Evolutionary conservation across 2,888 invertebrate species (phyloP), one percentile per base, ranked within the genome.

Genomic region (Lordiphosa andalusiaca): DNA sequence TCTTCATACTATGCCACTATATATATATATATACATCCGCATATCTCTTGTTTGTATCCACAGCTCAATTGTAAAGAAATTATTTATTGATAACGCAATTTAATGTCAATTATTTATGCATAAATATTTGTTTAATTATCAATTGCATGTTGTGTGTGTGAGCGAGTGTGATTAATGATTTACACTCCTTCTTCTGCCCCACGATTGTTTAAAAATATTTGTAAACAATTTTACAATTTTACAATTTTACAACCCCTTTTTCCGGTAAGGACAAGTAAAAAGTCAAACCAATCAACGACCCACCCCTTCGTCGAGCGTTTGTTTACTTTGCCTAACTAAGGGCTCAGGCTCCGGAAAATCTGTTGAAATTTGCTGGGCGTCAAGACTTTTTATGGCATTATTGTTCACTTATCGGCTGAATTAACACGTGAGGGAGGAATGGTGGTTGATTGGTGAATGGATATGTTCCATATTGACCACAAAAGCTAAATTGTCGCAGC

Each of bases 391-490:
- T 62, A 71, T 66, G 70, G 57, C 64, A 86, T 87, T 87, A 86
- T 81, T 88, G 87, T 77, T 73, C 85, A 87, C 83, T 88, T 88
- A 87, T 83, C 86, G 85, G 77, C 74, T 87, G 87, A 86, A 88
- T 86, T 86, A 85, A 77, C 86, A 84, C 82, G 71, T 12, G 33
- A 21, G 39, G 49, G 53, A 52, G 62, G 76, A 57, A 53, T 48
- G 58, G 13, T 21, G 30, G 33, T 52, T 62, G 67, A 57, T 53
- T 53, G 52, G 12, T 23, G 19, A 19, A 30, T 36, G 30, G 44
- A 59, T 44, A 50, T 53, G 52, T 39, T 42, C 44, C 36, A 41
- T 37, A 25, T 41, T 56, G 58, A 76, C 81, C 77, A 40, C 76
- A 84, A 66, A 58, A 57, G 57, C 57, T 54, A 77, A 86, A 86